A percentile compares a stretch with the other conserved stretches of the same genome.
phyloP scores from a whole-genome alignment of 2,888 invertebrate genomes.

The Machimus atricapillus region DNA sequence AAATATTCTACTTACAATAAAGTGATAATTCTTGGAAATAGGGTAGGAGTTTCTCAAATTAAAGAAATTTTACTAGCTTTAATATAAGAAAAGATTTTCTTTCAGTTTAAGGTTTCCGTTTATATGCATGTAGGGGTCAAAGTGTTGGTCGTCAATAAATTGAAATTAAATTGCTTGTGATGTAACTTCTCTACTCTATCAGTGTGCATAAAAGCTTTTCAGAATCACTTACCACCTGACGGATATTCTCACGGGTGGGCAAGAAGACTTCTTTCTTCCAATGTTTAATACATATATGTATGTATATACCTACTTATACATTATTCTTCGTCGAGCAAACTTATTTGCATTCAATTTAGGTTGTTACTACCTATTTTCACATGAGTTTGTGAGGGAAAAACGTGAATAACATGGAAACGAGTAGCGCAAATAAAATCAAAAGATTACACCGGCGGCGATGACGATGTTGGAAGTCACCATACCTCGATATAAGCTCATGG shows the following conservation, averaged over 20 bases:
- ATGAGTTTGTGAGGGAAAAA: neutral
- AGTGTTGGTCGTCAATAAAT: neutral
- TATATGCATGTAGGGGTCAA: too few relatives aligned
- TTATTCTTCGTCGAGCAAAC: neutral
- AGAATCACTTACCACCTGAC: neutral
- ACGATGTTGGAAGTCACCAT: neutral
- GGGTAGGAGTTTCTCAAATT: too few relatives aligned
- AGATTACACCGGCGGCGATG: neutral
- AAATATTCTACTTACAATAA: too few relatives aligned
- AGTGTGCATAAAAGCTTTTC: neutral
- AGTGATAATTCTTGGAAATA: too few relatives aligned
- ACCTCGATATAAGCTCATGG: neutral
- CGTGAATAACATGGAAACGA: neutral
- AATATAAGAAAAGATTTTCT: too few relatives aligned
- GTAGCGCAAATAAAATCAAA: neutral
- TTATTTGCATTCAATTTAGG: constrained; percentile 21
- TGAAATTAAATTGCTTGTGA: neutral
- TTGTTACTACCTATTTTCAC: neutral
- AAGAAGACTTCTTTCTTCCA: neutral
- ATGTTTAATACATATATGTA: neutral
- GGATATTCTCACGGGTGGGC: neutral
- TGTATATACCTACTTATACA: neutral
- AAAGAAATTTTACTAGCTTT: too few relatives aligned
- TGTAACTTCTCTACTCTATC: neutral
- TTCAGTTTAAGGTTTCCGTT: too few relatives aligned